Base-by-base conservation (phyloP, 30 jellyfish, hydroid and myxozoan species). In the Mastigias papua region DNA sequence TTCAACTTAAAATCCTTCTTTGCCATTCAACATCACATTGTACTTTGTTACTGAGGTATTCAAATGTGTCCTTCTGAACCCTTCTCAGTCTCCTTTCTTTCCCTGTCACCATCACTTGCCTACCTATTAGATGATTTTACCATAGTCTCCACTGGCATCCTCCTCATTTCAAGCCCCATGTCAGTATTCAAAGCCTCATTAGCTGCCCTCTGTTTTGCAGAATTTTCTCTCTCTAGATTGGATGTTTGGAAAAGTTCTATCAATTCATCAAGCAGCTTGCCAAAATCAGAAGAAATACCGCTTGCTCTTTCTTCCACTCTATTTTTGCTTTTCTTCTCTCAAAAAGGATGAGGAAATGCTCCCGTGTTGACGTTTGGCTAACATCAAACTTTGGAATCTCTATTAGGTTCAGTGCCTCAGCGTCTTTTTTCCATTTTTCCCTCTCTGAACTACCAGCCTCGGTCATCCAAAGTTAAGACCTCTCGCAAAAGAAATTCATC, bases 391-490 rank as follows among this genome's bases (percentile, higher is more conserved):
- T 20, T 17, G 81, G 81, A 9, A 13, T n/a, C 57, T 86, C 76
- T 34, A 69, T 63, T n/a, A 28, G 6, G 70, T 81, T 78, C 48
- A 78, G 31, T 15, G 20, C n/a, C 68, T 88, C 91, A 42, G 89
- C 72, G 30, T 63, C 30, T n/a, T 1, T 34, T 71, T 77, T 79
- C 97, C 93, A 88, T 22, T 42, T 23, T n/a, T 89, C 97, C 30
- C 88, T 50, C 61, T 76, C 87, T 76, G 87, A 54, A 57, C 87
- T 76, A n/a, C 87, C 87, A 13, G 87, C 33, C 29, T 50, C 50
- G 20, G 87, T 48, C 20, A 76, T 48, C 87, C 87, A 76, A 32
- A 76, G 49, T 42, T 76, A 76, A 27, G 25, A 48, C 87, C 49
- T 76, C 87, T 17, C 84, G 19, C 35, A 73, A 49, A 4, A 73